Percentiles rank a stretch among this genome's conserved stretches.
These are phyloP conservation scores for Pimpla rufipes DNA, from an alignment of 2,888 invertebrate genomes.

Conservation along the genomic window DNA sequence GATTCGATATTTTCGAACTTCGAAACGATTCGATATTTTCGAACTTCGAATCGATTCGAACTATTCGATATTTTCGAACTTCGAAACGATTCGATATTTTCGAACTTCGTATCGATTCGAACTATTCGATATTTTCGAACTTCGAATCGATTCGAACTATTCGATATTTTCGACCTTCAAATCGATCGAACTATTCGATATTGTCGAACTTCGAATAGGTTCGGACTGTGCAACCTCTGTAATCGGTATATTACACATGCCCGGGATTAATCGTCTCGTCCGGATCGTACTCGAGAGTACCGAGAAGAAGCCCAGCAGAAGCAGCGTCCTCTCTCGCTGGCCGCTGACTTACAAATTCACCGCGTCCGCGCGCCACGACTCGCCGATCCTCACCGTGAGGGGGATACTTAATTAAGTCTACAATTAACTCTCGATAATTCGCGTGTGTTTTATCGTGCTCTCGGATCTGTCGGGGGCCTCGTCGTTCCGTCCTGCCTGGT, in stretches of 20 bases:
- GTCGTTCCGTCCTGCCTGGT: conserved; percentile 42
- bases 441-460: conserved; percentile 74
- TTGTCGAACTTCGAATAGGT: no score
- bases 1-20: no score
- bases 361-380: conserved; percentile 38
- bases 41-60: no score
- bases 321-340: conserved; percentile 9
- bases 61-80: no score
- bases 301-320: conserved; percentile 53
- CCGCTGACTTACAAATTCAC: conserved; percentile 64
- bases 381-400: conserved; percentile 53
- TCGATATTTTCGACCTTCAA: no score
- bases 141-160: no score
- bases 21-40: no score
- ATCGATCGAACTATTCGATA: no score
- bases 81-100: no score
- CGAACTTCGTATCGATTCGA: no score
- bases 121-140: no score
- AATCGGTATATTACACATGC: conserved; percentile 16
- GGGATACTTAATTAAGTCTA: conserved; percentile 77
- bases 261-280: conserved; percentile 19
- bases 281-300: conserved; percentile 30
- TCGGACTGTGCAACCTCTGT: neutral
- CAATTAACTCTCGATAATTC: conserved; percentile 81
- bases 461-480: conserved; percentile 71